These are phyloP conservation scores for Troides aeacus DNA, from an alignment of 2,888 invertebrate species.

Conservation along the genomic window DNA sequence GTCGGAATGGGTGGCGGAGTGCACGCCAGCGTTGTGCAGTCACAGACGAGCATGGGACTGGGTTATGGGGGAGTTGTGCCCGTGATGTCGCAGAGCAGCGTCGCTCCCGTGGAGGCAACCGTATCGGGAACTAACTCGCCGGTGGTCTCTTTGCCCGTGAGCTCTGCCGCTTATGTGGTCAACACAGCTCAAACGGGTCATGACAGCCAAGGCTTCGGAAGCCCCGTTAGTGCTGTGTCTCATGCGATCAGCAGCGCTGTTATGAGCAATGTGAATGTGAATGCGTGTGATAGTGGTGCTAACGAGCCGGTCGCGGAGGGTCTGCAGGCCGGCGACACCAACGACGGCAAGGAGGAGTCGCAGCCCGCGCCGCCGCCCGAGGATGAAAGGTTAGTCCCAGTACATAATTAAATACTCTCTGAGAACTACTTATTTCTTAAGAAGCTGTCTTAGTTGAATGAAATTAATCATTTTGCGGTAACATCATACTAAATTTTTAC, in stretches of 20 bases:
- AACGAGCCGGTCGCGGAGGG: constrained; percentile 58
- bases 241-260: constrained; percentile 71
- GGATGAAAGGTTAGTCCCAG: constrained; percentile 74
- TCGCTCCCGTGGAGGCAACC: constrained; percentile 67
- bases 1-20: constrained; percentile 71
- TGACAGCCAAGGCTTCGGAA: constrained; percentile 75
- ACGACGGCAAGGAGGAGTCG: constrained; percentile 71
- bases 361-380: constrained; percentile 61
- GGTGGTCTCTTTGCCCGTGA: constrained; percentile 74
- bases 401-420: background rate
- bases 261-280: constrained; percentile 74
- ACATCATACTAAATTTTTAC: background rate
- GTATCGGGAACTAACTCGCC: constrained; percentile 78
- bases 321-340: constrained; percentile 62
- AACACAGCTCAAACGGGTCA: constrained; percentile 62
- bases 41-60: constrained; percentile 73
- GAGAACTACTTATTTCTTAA: background rate
- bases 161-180: constrained; percentile 61
- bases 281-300: constrained; percentile 73
- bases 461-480: background rate
- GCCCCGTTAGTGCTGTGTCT: constrained; percentile 77
- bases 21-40: constrained; percentile 73
- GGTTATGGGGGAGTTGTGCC: constrained; percentile 71
- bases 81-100: constrained; percentile 76
- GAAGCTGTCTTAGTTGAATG: background rate